Base-by-base conservation (phyloP, 53 echinoderm and acorn worm species). In the Holothuria leucospilota region DNA sequence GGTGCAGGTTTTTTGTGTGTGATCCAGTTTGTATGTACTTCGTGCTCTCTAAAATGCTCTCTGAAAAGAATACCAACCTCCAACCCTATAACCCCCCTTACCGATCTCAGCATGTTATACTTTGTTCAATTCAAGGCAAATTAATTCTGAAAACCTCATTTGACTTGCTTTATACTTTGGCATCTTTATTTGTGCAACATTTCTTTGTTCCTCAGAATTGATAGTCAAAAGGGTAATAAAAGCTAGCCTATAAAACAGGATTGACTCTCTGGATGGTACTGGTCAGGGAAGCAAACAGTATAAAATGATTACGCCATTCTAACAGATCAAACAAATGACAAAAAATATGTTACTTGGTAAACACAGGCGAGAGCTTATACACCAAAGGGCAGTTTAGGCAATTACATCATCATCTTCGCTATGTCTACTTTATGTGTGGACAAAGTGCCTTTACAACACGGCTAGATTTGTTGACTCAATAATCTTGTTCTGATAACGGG, bases 331-430 rank as follows among this genome's bases (percentile, higher is more conserved):
- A 75, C 51, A 75, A 51, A 75, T 24, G 51, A 52, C n/a, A 23
- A 75, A 75, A 75, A 75, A 75, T 75, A 75, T 75, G 75, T 75
- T 75, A 75, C 75, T 75, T 75, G 75, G 75, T 52, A 75, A 75
- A 75, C 53, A 75, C 21, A 14, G 25, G 25, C 75, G 39, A 75
- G 51, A 49, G 75, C 75, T 75, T 75, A 75, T 75, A 39, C 75
- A 75, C 52, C 75, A 75, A 75, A 75, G 75, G 75, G 49, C 75
- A 75, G 49, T 75, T 75, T 10, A 27, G 15, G 49, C 52, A 52
- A 75, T 75, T 51, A 75, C 75, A 75, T 75, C 75, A 68, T 68
- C 68, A 75, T 75, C 51, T 49, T 75, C 75, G 28, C 21, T 28
- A 70, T 70, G 34, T 70, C 7, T 70, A 7, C 52, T 75, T 75